Base-by-base conservation (phyloP, 2,113 vertebrate genomes). In the Colistium nudipinnis region DNA sequence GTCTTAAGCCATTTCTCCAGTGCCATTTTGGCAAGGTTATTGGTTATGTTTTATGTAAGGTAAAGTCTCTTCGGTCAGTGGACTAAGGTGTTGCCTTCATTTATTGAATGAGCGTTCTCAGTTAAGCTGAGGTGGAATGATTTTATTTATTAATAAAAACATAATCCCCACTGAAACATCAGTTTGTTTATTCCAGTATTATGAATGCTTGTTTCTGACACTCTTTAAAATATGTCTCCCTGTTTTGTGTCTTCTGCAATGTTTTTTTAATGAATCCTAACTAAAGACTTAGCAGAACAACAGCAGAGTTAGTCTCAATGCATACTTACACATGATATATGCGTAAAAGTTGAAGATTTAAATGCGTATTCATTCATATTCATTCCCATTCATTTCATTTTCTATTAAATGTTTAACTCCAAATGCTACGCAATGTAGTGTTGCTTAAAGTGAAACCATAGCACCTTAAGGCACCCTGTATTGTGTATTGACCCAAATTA, bases 401-500 rank as follows among this genome's bases (percentile, higher is more conserved):
- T 69, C 27, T 17, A 49, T 33, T n/a, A 25, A 52, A 20, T 20
- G n/a, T n/a, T n/a, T n/a, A n/a, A n/a, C n/a, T n/a, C n/a, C n/a
- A n/a, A 56, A 43, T 41, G 4, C 1, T n/a, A 5, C 36, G 45
- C 17, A 45, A 6, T 28, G 20, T 2, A 1, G 35, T 53, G 20
- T 24, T 25, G 39, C 8, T 41, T 36, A 11, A 10, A 43, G 4
- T 64, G 17, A 39, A 22, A 25, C 19, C 35, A 17, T 12, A 6
- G 13, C 35, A 41, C 24, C 5, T 10, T 11, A 17, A 59, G 7
- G 41, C 7, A 39, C 27, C 12, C 2, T 43, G 22, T 39, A 7
- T 69, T n/a, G 5, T 35, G 28, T 45, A 55, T 17, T 22, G 22
- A 47, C 64, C 19, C n/a, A 27, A 43, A 51, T 63, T 55, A 57